phyloP scores from a whole-genome alignment of 2,113 vertebrate genomes.

The Salvelinus alpinus region DNA sequence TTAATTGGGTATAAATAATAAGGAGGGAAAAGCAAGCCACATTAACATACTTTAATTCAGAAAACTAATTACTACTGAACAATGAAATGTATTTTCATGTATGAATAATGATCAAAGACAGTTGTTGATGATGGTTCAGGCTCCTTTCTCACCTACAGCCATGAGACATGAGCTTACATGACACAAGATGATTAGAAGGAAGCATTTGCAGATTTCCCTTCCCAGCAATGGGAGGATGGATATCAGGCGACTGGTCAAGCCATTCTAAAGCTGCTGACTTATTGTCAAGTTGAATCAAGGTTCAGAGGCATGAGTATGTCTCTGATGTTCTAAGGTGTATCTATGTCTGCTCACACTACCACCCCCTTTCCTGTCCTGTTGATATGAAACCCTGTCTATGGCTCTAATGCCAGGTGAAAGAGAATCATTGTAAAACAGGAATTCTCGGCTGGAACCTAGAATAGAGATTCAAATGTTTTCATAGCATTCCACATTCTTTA shows the following conservation, averaged over 20 bases:
- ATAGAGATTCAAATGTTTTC: too few species aligned
- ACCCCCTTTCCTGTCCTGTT: neutral
- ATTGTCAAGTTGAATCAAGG: neutral
- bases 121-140: conserved; percentile 34
- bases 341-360: neutral
- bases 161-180: conserved; percentile 7
- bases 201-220: conserved; percentile 13
- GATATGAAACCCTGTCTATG: neutral
- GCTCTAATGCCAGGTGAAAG: too few species aligned
- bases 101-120: conserved; percentile 58
- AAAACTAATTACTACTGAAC: conserved; percentile 59
- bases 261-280: neutral
- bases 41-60: conserved; percentile 36
- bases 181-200: conserved; percentile 17
- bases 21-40: conserved; percentile 27
- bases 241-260: neutral
- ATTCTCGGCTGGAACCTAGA: too few species aligned
- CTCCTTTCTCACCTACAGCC: conserved; percentile 20
- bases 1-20: conserved; percentile 59
- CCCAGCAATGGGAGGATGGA: neutral
- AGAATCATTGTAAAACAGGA: too few species aligned
- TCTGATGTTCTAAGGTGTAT: neutral
- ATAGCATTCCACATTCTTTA: too few species aligned
- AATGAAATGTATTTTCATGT: conserved; percentile 59
- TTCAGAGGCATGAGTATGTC: neutral